phyloP scores from a whole-genome alignment of 2,113 vertebrate species.

The Ptychochromis oligacanthus region DNA sequence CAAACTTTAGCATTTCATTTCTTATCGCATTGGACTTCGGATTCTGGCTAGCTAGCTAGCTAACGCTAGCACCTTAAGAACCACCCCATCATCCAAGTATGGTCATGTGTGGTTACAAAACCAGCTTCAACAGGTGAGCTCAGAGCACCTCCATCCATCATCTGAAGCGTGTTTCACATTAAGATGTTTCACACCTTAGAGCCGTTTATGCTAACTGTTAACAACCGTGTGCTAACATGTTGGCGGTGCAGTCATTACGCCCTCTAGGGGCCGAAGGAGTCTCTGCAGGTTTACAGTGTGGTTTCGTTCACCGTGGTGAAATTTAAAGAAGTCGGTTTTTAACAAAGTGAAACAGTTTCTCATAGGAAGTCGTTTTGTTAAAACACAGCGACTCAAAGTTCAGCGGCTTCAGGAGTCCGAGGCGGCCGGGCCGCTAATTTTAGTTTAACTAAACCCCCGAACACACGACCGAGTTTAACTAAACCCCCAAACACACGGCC shows the following conservation, averaged over 20 bases:
- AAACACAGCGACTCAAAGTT: too few relatives aligned
- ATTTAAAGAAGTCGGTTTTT: not conserved
- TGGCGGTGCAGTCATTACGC: not conserved
- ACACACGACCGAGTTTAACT: too few relatives aligned
- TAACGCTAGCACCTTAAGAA: not conserved
- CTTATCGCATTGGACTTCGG: too few relatives aligned
- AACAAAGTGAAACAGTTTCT: not conserved
- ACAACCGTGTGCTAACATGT: not conserved
- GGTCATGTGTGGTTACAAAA: not conserved
- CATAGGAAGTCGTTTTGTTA: not conserved
- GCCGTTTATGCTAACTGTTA: too few relatives aligned
- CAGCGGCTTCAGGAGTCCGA: too few relatives aligned
- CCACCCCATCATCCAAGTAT: too few relatives aligned
- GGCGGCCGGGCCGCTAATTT: too few relatives aligned
- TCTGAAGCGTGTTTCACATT: too few relatives aligned
- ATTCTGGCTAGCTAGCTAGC: not conserved
- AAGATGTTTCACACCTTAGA: too few relatives aligned
- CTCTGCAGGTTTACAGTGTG: not conserved
- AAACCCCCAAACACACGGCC: not conserved
- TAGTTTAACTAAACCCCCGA: too few relatives aligned
- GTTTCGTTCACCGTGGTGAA: not conserved
- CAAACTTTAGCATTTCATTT: too few relatives aligned
- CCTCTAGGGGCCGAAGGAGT: not conserved
- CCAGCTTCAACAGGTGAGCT: not conserved
- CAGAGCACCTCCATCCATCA: too few relatives aligned